Conservation (phyloP, 2,888 invertebrate genomes). For the Cosmia pyralina region DNA sequence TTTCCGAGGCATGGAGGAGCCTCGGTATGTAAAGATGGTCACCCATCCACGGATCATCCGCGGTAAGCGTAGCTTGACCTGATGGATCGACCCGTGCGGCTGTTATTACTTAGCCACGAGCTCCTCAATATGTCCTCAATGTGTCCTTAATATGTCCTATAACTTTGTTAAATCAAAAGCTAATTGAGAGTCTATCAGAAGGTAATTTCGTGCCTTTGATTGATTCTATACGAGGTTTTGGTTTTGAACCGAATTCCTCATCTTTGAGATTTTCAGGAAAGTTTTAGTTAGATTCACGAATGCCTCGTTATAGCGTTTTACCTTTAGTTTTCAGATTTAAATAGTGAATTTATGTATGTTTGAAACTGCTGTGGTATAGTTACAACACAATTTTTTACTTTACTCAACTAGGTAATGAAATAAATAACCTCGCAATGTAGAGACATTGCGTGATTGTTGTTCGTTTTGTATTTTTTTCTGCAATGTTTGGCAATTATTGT, state of each 20-base stretch:
- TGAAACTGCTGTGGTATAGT: not conserved
- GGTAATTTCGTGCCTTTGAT: not conserved
- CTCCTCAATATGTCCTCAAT: too few species aligned
- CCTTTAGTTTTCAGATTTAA: not conserved
- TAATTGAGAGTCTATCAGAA: not conserved
- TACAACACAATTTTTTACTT: conserved; percentile 31
- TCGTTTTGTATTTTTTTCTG: conserved; percentile 35
- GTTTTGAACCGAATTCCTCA: not conserved
- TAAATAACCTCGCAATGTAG: conserved; percentile 41
- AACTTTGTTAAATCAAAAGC: not conserved
- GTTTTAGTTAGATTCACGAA: not conserved
- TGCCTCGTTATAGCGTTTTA: not conserved
- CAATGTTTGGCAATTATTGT: conserved; percentile 37
- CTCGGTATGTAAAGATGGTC: too few species aligned
- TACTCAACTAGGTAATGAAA: conserved; percentile 30
- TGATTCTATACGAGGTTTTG: not conserved
- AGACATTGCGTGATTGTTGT: conserved; percentile 37
- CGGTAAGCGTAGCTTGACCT: too few species aligned
- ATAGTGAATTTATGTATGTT: not conserved
- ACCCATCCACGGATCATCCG: too few species aligned
- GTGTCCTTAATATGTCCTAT: not conserved
- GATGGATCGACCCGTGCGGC: too few species aligned
- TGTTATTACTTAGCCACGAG: too few species aligned
- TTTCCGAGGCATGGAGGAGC: too few species aligned
- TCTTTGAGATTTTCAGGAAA: not conserved